Evolutionary conservation across 1,140 invertebrate species (phyloP), one percentile per base, ranked within the genome.

Genomic region (Diploscapter pachys): DNA sequence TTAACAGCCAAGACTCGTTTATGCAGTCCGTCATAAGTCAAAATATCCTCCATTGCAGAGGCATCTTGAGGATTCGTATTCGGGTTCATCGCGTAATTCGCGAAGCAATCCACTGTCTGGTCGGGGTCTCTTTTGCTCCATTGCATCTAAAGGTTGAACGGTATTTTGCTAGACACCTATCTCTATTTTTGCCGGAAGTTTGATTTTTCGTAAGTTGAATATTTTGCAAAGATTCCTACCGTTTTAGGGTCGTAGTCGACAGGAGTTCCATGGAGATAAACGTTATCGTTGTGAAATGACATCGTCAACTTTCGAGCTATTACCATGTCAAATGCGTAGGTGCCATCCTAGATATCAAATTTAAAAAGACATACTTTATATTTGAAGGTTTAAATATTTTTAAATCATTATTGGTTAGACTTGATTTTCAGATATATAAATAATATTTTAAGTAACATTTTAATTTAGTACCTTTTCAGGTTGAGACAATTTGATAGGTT

Each of bases 301-400:
- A 81, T 81, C 51, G 81, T 75, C 51, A 81, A 57, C 13, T 72
- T 75, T 31, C 80, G 76, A 3, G 73, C 54, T 3, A 81, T 57
- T 8, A 62, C 55, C 63, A 81, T 67, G 8, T 81, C 72, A 62
- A 81, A 78, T 62, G 75, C 80, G 65, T 81, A 83, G n/a, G 82
- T 73, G 50, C 79, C 79, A 56, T 83, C 63, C 81, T 81, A 31
- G 31, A 31, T 31, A 31, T 31, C 31, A 31, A 31, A 31, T 31
- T 31, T 31, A 31, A 31, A 1, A 31, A 31, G 31, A 31, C 0
- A 31, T 31, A 31, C 31, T 31, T 31, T 0, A 31, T 31, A 31
- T 31, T 31, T 31, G n/a, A n/a, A n/a, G n/a, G n/a, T n/a, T n/a
- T n/a, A n/a, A n/a, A 31, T 31, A 31, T 31, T 31, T 31, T 31